Percentiles rank a stretch among this genome's conserved stretches.
Conservation (phyloP, 23 tunicate species). For the Aplidium turbinatum region DNA sequence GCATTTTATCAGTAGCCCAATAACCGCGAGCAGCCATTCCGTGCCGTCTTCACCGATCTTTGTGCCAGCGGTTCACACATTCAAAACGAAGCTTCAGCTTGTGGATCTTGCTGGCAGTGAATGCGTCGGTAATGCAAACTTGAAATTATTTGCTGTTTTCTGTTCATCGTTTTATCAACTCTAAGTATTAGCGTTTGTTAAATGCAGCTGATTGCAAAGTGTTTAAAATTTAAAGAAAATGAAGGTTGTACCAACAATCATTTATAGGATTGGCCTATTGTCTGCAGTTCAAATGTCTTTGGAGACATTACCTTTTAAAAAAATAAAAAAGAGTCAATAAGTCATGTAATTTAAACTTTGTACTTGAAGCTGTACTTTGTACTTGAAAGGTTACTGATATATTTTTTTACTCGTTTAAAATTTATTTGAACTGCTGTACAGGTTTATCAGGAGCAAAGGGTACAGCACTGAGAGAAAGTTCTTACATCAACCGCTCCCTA, state of each 20-base stretch:
- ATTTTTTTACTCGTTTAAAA: neutral
- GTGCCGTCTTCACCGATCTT: slow-evolving; percentile 24
- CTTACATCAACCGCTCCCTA: slow-evolving; percentile 64
- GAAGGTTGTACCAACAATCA: too few species aligned
- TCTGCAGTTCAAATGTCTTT: too few species aligned
- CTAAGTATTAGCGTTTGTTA: too few species aligned
- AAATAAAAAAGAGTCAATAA: too few species aligned
- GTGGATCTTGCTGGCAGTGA: slow-evolving; percentile 80
- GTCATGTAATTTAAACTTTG: too few species aligned
- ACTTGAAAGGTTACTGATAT: neutral
- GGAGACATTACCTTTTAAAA: too few species aligned
- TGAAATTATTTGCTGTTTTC: too few species aligned
- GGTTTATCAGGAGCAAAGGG: slow-evolving; percentile 80
- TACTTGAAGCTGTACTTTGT: neutral
- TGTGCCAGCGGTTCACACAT: slow-evolving; percentile 12
- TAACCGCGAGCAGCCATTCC: neutral
- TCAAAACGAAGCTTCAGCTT: slow-evolving; percentile 64
- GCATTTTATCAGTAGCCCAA: slow-evolving; percentile 6
- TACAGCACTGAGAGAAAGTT: slow-evolving; percentile 58
- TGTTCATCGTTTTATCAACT: too few species aligned
- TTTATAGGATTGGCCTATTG: too few species aligned
- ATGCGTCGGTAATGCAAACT: slow-evolving; percentile 73
- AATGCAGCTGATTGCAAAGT: too few species aligned
- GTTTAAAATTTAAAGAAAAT: too few species aligned
- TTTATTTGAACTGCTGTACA: neutral